These are phyloP conservation scores for Synodontis membranacea DNA, from an alignment of 2,113 vertebrate genomes.

Conservation along the genomic window DNA sequence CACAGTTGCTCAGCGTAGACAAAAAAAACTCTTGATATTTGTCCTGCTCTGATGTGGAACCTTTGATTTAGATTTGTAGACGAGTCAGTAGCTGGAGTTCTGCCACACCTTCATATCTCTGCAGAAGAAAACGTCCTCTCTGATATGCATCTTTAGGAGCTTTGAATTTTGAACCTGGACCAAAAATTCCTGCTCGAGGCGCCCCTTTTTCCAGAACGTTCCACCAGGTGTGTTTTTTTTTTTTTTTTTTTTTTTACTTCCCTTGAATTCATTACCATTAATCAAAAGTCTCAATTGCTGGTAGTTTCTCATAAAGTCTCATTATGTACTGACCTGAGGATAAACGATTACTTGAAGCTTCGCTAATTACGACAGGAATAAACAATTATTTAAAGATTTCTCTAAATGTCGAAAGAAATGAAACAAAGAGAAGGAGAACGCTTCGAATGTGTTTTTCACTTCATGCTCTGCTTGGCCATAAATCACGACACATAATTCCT, in stretches of 20 bases:
- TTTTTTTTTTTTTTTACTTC: not conserved
- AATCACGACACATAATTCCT: conserved; percentile 78
- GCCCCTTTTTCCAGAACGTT: not conserved
- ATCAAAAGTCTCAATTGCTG: not conserved
- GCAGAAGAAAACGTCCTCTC: conserved; percentile 65
- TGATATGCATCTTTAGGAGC: conserved; percentile 21
- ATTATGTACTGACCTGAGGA: not conserved
- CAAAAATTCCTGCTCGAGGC: conserved; percentile 53
- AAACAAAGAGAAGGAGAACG: conserved; percentile 54
- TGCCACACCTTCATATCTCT: conserved; percentile 60
- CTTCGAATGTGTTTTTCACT: conserved; percentile 61
- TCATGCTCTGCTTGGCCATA: conserved; percentile 68
- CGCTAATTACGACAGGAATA: not conserved
- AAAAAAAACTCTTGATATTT: conserved; percentile 68
- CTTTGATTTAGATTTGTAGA: conserved; percentile 27
- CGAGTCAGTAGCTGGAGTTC: conserved; percentile 20
- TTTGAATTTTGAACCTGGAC: conserved; percentile 35
- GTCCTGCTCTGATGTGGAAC: conserved; percentile 76
- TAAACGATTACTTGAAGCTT: not conserved
- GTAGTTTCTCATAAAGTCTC: not conserved
- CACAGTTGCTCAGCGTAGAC: conserved; percentile 66
- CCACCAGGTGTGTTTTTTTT: no score
- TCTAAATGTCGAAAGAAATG: not conserved
- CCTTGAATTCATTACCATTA: not conserved
- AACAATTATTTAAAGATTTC: not conserved